Conservation (phyloP, 2,888 invertebrate species). For the Stenchaetothrips biformis region DNA sequence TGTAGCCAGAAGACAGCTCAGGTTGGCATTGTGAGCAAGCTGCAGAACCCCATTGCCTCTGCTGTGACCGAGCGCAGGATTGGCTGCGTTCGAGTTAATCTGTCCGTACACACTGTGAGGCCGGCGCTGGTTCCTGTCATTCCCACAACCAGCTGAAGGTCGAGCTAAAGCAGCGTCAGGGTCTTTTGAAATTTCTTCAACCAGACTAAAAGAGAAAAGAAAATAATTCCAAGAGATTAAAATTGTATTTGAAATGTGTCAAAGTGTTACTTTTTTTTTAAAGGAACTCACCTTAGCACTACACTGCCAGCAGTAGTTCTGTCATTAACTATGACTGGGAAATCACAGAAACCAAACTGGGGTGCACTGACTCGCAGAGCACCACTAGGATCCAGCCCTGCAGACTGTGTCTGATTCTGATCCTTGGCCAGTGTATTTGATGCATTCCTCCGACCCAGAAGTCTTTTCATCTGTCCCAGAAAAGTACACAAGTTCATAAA, state of each 20-base stretch:
- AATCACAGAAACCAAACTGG: conserved; percentile 43
- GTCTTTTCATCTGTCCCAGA: conserved; percentile 40
- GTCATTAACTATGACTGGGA: conserved; percentile 46
- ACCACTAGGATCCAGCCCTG: background rate
- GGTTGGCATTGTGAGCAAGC: conserved; percentile 43
- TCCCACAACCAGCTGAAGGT: background rate
- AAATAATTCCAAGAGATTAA: background rate
- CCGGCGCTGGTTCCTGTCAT: background rate
- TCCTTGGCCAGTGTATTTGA: background rate
- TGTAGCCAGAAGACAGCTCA: conserved; percentile 45
- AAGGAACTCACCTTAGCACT: conserved; percentile 44
- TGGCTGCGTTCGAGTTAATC: background rate
- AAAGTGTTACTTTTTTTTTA: background rate
- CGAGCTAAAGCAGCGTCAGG: background rate
- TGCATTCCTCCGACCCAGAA: conserved; percentile 39
- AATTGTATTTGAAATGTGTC: background rate
- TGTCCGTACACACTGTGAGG: background rate
- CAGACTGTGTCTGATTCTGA: background rate
- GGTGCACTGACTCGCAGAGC: conserved; percentile 42
- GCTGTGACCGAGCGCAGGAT: background rate
- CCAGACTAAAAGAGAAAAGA: background rate
- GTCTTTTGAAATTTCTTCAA: conserved; percentile 12
- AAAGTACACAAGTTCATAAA: conserved; percentile 29
- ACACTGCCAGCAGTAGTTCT: conserved; percentile 49
- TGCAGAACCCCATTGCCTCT: conserved; percentile 30